phyloP scores from a whole-genome alignment of 2,888 invertebrate genomes.

The Drosophila kokeensis region DNA sequence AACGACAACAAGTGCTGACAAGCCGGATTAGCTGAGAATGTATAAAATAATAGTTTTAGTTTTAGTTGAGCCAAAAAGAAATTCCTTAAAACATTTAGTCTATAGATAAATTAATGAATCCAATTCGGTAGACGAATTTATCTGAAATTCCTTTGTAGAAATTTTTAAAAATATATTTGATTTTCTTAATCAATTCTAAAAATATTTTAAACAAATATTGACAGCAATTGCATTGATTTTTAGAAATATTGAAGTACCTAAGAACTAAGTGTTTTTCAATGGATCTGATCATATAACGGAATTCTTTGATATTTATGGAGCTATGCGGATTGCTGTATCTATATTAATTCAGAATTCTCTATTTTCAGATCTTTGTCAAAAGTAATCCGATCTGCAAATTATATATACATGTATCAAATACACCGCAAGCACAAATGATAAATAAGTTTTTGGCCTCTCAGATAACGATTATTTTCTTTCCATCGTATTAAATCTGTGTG shows the following conservation, averaged over 20 bases:
- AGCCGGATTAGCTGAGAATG: conserved; percentile 15
- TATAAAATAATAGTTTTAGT: not conserved
- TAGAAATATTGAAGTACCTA: not conserved
- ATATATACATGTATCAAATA: not conserved
- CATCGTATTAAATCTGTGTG: conserved; percentile 18
- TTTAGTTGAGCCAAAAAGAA: not conserved
- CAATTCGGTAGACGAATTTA: not conserved
- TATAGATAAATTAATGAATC: not conserved
- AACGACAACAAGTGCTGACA: not conserved
- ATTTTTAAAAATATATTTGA: not conserved
- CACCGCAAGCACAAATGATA: not conserved
- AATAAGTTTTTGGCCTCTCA: not conserved
- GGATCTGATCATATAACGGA: not conserved
- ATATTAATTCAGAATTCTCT: too few species aligned
- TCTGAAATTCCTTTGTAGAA: accelerated
- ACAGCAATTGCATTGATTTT: not conserved
- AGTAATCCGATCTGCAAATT: not conserved
- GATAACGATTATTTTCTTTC: not conserved
- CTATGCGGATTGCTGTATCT: not conserved
- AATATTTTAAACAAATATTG: not conserved
- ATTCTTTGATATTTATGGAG: conserved; percentile 19
- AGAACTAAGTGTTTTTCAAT: too few species aligned
- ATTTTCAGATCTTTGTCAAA: not conserved
- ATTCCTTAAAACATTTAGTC: not conserved
- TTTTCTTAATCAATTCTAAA: not conserved